Evolutionary conservation across 2,888 invertebrate species (phyloP).

Genomic region (Xylota segnis): DNA sequence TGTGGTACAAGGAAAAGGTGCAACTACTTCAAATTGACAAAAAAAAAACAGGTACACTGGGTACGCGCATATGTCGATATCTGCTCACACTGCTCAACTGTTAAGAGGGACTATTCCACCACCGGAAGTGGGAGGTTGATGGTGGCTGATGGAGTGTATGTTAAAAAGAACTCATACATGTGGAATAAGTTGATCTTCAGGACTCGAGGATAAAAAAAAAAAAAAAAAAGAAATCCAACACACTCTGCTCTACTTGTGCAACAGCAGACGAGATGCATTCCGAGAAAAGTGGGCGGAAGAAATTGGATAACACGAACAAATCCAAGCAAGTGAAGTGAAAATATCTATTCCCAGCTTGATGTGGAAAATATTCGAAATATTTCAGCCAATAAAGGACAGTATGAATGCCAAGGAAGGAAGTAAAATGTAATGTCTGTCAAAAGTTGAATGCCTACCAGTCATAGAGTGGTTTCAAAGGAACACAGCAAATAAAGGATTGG

Average conservation of each 20-base stretch:
- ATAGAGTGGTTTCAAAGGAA: no score
- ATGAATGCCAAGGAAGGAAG: conserved; percentile 10
- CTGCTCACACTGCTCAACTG: conserved; percentile 23
- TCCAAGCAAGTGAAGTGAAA: conserved; percentile 57
- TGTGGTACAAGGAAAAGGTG: conserved; percentile 35
- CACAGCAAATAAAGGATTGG: no score
- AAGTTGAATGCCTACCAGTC: no score
- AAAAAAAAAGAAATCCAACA: no score
- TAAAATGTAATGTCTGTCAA: neutral
- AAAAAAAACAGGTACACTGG: neutral
- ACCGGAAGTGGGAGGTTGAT: neutral
- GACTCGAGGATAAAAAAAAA: neutral
- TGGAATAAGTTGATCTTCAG: conserved; percentile 51
- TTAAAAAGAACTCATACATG: conserved; percentile 44
- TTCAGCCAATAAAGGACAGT: conserved; percentile 2
- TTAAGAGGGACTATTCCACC: neutral
- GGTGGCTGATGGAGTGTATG: neutral
- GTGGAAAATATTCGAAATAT: conserved; percentile 22
- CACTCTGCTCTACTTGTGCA: neutral
- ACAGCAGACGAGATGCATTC: neutral
- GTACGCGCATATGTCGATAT: conserved; percentile 21
- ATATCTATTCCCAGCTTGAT: conserved; percentile 41
- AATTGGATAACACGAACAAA: conserved; percentile 66
- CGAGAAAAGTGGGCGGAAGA: conserved; percentile 31
- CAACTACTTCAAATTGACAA: conserved; percentile 50